Evolutionary conservation across 2,888 invertebrate genomes (phyloP), one percentile per base, ranked within the genome.

Genomic region (Ligdia adustata): DNA sequence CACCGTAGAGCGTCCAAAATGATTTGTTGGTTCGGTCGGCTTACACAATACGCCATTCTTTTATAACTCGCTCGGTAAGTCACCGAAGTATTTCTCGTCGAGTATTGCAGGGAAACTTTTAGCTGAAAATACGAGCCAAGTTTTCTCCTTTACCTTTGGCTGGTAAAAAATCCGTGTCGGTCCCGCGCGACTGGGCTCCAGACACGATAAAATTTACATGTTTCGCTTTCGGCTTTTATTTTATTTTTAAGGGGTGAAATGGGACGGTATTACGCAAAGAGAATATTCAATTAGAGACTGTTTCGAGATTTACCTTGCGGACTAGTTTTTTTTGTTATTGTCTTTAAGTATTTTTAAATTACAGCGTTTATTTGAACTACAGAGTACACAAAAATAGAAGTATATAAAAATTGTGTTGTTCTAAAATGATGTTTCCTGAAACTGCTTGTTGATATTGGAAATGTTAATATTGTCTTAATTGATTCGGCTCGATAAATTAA

Each of bases 191-290:
- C 69, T 69, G 67, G 60, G 72, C 70, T 72, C 72, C 77, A 81
- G 85, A 82, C 81, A 72, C 83, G 82, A 84, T 87, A 80, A 85
- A 88, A 89, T 89, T 89, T 89, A 87, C 89, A 89, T 89, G 85
- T 85, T 86, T 84, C 82, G 75, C 77, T 81, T 80, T 76, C 77
- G 73, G 78, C 74, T 78, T 83, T 77, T 86, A 87, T 85, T 89
- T 89, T 87, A 82, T 85, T 88, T 85, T n/a, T 86, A 85, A 88
- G 82, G 87, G 87, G 86, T 86, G 80, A 82, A 88, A 78, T 84
- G 85, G 84, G 82, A 78, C 73, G 75, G 76, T 69, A 79, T 84
- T 85, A 82, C 84, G 82, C 79, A 84, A 83, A 84, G 77, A 78
- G 88, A 89, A 89, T 89, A 88, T 88, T 88, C 83, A 89, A 88